These are phyloP conservation scores for Lasiurus borealis DNA, from an alignment of 2,113 vertebrate species.

Conservation along the genomic window DNA sequence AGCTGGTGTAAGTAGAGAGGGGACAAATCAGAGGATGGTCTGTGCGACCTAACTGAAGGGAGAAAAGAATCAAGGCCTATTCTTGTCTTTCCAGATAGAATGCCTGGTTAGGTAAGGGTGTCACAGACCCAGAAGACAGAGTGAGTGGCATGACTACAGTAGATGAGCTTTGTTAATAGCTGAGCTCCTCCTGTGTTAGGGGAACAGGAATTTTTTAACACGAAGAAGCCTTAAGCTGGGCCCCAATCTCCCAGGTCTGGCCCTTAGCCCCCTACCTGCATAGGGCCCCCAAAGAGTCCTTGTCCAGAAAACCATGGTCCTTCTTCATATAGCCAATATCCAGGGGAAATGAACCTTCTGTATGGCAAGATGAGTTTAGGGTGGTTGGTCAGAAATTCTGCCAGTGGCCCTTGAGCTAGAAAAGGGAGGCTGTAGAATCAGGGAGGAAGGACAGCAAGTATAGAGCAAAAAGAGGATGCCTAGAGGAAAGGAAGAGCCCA, in stretches of 20 bases:
- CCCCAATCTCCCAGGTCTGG: background rate
- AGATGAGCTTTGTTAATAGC: background rate
- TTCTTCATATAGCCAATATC: constrained; percentile 91
- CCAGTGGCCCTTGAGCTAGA: background rate
- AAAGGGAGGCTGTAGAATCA: constrained; percentile 57
- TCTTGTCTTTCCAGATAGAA: constrained; percentile 21
- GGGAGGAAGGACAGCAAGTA: constrained; percentile 34
- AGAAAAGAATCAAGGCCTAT: background rate
- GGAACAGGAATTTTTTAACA: background rate
- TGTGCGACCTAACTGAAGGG: background rate
- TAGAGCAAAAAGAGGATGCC: background rate
- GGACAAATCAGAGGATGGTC: background rate
- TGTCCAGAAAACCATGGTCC: constrained; percentile 92
- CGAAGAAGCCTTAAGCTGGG: background rate
- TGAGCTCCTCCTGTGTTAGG: background rate
- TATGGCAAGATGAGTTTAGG: constrained; percentile 31
- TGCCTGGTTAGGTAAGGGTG: background rate
- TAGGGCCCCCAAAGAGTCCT: constrained; percentile 91
- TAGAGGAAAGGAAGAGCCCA: accelerated
- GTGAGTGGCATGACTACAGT: background rate
- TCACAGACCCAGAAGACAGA: constrained; percentile 16
- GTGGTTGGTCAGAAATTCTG: background rate
- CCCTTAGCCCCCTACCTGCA: constrained; percentile 87
- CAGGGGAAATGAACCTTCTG: constrained; percentile 86
- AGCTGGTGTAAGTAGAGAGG: background rate